A percentile compares a stretch with the other conserved stretches of the same genome.
Conservation (phyloP, 2,888 invertebrate genomes). For the Melanophora roralis region DNA sequence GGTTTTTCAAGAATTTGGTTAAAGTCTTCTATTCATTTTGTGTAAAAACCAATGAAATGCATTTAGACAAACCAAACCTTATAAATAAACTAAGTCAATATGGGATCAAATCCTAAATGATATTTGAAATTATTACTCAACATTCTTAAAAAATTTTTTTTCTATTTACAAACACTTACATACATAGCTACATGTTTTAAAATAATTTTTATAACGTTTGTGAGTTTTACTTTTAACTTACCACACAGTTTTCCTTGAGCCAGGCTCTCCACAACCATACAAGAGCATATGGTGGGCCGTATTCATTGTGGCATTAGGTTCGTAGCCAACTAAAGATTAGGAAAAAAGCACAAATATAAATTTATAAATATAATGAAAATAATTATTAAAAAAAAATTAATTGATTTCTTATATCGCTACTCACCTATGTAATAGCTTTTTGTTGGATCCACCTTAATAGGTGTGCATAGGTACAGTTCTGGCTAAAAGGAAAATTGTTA, state of each 20-base stretch:
- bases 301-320: slow-evolving; percentile 93
- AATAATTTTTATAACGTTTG: too few relatives aligned
- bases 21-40: too few relatives aligned
- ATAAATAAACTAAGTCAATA: too few relatives aligned
- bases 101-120: too few relatives aligned
- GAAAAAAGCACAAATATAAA: neutral
- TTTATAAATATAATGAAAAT: neutral
- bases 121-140: too few relatives aligned
- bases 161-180: too few relatives aligned
- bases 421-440: slow-evolving; percentile 90
- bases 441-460: slow-evolving; percentile 87
- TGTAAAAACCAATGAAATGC: too few relatives aligned
- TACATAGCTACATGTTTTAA: too few relatives aligned
- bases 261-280: slow-evolving; percentile 89
- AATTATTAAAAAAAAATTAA: neutral
- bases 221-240: slow-evolving; percentile 74
- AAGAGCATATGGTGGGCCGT: slow-evolving; percentile 95
- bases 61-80: too few relatives aligned
- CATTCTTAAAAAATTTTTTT: too few relatives aligned
- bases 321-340: slow-evolving; percentile 86
- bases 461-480: slow-evolving; percentile 94
- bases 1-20: too few relatives aligned
- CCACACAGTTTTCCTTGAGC: slow-evolving; percentile 81
- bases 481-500: slow-evolving; percentile 82
- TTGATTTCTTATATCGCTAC: neutral